Base-by-base conservation (phyloP, 2,797 vertebrate genomes). In the Labroides dimidiatus region DNA sequence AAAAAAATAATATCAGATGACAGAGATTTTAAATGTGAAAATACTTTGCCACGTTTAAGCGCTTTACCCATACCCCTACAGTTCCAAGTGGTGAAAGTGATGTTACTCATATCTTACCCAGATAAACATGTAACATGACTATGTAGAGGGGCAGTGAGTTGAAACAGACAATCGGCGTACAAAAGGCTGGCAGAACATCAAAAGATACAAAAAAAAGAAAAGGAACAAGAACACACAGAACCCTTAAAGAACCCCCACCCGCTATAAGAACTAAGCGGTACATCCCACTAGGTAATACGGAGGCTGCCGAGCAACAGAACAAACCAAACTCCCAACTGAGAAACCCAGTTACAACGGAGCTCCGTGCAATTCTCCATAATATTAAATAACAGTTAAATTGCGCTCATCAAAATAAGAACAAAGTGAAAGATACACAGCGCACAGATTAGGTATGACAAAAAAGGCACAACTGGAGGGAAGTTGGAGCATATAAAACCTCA, bases 291-390 rank as follows among this genome's bases (percentile, higher is more conserved):
- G 42, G 5, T 14, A 43, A 43, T 14, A 43, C 17, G 50, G 50
- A 52, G 27, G 27, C 50, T 33, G 49, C 49, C 10, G 49, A 21
- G 49, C 30, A 51, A 51, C 49, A 51, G 49, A 51, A 24, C 23
- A 21, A n/a, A 2, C 47, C 12, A 23, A 15, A 23, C 16, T 51
- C 4, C 2, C 4, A 10, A 51, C 24, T 17, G 24, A 30, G 17
- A 30, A 24, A 12, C 49, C 24, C 13, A 50, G 10, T 13, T 19
- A 19, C 19, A 8, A 24, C 17, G 6, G 17, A 6, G 48, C 48
- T 1, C 12, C 15, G 42, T 16, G 42, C 15, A 16, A 10, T 13
- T 43, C 42, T 43, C 42, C 42, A 43, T 5, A 13, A 43, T 14
- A 43, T 1, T 14, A 43, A 43, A 6, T 37, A 16, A 43, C 42